phyloP scores from a whole-genome alignment of 2,113 vertebrate genomes.

The Perognathus longimembris region DNA sequence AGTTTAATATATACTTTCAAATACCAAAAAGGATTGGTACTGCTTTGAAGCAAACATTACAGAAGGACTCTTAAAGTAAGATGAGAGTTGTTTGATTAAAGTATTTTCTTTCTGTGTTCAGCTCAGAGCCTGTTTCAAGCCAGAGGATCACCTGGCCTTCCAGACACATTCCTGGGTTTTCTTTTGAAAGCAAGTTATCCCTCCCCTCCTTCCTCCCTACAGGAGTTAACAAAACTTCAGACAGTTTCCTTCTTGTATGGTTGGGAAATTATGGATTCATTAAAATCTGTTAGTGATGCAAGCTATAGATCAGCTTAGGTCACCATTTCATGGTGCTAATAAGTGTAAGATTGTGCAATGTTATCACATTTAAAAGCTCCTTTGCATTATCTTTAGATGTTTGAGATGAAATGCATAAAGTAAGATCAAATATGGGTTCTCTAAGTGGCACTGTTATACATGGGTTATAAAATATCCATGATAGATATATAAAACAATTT shows the following conservation, averaged over 20 bases:
- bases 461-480: background rate
- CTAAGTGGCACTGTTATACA: background rate
- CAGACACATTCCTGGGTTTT: background rate
- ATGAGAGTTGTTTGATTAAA: slow-evolving; percentile 49
- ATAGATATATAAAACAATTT: background rate
- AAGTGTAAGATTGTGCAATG: background rate
- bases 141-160: background rate
- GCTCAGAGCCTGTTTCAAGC: slow-evolving; percentile 37
- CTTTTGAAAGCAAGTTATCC: slow-evolving; percentile 14
- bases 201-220: background rate
- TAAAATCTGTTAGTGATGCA: slow-evolving; percentile 35
- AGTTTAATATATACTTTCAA: slow-evolving; percentile 56
- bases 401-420: slow-evolving; percentile 24
- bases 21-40: slow-evolving; percentile 28
- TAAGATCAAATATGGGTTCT: background rate
- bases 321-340: slow-evolving; percentile 28
- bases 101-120: slow-evolving; percentile 21
- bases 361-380: slow-evolving; percentile 17
- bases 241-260: background rate
- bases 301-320: slow-evolving; percentile 13
- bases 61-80: slow-evolving; percentile 26
- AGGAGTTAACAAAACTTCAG: slow-evolving; percentile 53
- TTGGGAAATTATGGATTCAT: background rate
- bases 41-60: slow-evolving; percentile 56
- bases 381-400: slow-evolving; percentile 35